These are phyloP conservation scores for Venturia canescens DNA, from an alignment of 1,140 invertebrate species.

Conservation along the genomic window DNA sequence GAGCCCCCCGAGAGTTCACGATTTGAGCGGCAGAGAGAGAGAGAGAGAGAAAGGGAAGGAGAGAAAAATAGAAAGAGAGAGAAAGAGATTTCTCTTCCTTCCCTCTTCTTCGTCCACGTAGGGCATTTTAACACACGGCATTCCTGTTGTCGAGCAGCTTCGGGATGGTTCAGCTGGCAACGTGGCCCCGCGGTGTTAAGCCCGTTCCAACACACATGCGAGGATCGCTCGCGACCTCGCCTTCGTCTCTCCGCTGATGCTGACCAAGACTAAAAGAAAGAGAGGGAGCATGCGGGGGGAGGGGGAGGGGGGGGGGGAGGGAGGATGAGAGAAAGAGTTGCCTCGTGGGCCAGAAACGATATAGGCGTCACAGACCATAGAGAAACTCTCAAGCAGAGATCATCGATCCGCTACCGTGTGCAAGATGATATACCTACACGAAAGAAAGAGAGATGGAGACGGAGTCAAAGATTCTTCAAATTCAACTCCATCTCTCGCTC, in stretches of 20 bases:
- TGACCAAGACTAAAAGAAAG: constrained; percentile 19
- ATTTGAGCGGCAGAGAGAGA: constrained; percentile 40
- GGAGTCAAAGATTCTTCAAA: constrained; percentile 30
- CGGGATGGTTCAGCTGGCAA: constrained; percentile 72
- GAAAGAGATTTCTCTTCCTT: constrained; percentile 3
- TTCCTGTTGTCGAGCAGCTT: constrained; percentile 71
- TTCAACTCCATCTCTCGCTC: constrained; percentile 32
- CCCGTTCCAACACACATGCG: constrained; percentile 56
- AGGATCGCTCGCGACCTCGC: constrained; percentile 28
- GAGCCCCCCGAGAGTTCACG: constrained; percentile 48
- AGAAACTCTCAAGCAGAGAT: constrained; percentile 22
- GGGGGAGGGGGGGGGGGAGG: background rate
- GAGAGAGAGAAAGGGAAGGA: background rate
- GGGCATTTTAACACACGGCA: constrained; percentile 76
- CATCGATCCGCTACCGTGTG: constrained; percentile 46
- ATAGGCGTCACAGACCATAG: constrained; percentile 31
- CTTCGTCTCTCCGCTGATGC: constrained; percentile 8
- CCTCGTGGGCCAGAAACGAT: constrained; percentile 44
- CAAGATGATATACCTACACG: background rate
- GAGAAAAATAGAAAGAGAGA: background rate
- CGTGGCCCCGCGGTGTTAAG: constrained; percentile 69
- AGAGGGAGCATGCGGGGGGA: no score
- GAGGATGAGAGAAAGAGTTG: background rate
- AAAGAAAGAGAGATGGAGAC: constrained; percentile 1
- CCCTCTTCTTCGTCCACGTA: constrained; percentile 52